Percentiles rank a stretch among this genome's conserved stretches.
Conservation (phyloP, 2,888 invertebrate species). For the Coelopa pilipes region DNA sequence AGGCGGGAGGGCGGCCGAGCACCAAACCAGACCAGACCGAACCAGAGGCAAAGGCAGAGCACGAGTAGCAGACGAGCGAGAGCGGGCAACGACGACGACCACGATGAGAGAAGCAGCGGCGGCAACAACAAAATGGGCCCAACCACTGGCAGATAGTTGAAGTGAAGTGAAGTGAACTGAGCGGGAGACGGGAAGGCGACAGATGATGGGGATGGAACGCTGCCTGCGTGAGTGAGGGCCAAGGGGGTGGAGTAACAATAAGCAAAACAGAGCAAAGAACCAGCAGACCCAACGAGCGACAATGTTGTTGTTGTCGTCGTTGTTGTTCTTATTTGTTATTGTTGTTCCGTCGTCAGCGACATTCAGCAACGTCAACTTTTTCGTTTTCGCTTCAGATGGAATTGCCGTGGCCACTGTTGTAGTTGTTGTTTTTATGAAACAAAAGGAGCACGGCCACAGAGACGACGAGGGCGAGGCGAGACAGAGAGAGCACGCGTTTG, state of each 20-base stretch:
- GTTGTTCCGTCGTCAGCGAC: slow-evolving; percentile 24
- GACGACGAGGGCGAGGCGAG: no score
- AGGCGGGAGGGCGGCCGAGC: no score
- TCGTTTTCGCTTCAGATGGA: background rate
- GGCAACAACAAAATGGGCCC: slow-evolving; percentile 12
- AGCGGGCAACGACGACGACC: no score
- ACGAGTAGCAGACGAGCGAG: slow-evolving; percentile 1
- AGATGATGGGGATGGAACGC: no score
- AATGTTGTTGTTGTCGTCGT: slow-evolving; percentile 19
- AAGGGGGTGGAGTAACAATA: slow-evolving; percentile 40
- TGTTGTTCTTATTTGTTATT: slow-evolving; percentile 18
- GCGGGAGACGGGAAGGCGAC: background rate
- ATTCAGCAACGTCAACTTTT: slow-evolving; percentile 27
- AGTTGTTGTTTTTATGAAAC: no score
- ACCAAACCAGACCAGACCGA: no score
- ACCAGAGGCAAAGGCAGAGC: slow-evolving; percentile 3
- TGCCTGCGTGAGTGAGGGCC: background rate
- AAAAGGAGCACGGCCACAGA: no score
- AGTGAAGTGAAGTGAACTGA: background rate
- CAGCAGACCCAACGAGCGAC: slow-evolving; percentile 16
- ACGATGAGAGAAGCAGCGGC: background rate
- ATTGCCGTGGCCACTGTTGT: no score
- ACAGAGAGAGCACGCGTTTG: no score
- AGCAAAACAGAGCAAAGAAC: slow-evolving; percentile 33
- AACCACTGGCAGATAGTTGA: background rate